Base-by-base conservation (phyloP, 1,140 invertebrate genomes). In the Fopius arisanus region DNA sequence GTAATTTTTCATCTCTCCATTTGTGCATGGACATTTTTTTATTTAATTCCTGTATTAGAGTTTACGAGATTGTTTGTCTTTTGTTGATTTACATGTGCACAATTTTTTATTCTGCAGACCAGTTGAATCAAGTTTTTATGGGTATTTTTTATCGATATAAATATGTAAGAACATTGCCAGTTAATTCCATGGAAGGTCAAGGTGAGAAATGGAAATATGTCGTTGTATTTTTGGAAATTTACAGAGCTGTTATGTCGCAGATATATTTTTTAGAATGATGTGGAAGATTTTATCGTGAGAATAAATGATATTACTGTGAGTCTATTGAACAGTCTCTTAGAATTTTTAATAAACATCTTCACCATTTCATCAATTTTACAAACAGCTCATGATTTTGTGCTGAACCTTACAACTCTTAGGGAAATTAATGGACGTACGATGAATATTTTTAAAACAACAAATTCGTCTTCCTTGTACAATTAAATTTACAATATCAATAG, bases 401-500 rank as follows among this genome's bases (percentile, higher is more conserved):
- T 68, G n/a, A 51, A 67, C 37, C 48, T 68, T 48, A 59, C 19
- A 4, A 59, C 33, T 37, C 40, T 26, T 78, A 68, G 73, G 54
- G 14, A 43, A 26, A 78, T 48, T 70, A 66, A 37, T 70, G 75
- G 70, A 28, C 28, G 33, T 74, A n/a, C 67, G 31, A 26, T 54
- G 23, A 70, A 67, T 21, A 54, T 23, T 63, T 63, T 66, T 73
- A 41, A 48, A 48, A 54, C 48, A 21, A 54, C 2, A 9, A 26
- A 67, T 54, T n/a, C 33, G 74, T 66, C 66, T 33, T 70, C 63
- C 78, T 78, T 78, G 51, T 75, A 75, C 40, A 71, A 66, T 33
- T 72, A 73, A 26, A 68, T 74, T 70, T 71, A 65, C 67, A 75
- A 73, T 76, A 74, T 76, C 59, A 70, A 75, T 69, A 76, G 72